phyloP scores from a whole-genome alignment of 64 coral and sea anemone species.

The Stichodactyla mertensii region DNA sequence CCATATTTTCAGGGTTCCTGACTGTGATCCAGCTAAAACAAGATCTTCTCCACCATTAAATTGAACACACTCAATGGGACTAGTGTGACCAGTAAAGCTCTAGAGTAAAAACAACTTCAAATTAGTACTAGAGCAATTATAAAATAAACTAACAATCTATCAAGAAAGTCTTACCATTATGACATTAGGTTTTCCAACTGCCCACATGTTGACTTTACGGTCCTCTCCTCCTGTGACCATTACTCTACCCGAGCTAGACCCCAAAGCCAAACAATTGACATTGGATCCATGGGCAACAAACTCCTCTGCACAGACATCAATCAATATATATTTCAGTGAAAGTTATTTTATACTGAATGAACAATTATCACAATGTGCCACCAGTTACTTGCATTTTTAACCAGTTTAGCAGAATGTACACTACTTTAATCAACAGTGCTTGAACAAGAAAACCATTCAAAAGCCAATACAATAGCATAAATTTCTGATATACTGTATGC shows the following conservation, averaged over 20 bases:
- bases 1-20: slow-evolving; percentile 99
- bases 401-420: no score
- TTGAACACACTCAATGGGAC: slow-evolving; percentile 92
- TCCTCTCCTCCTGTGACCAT: slow-evolving; percentile 99
- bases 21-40: slow-evolving; percentile 96
- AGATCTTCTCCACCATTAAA: slow-evolving; percentile 92
- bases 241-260: slow-evolving; percentile 83
- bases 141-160: background rate
- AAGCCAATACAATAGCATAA: no score
- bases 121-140: background rate
- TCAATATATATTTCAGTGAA: background rate
- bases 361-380: no score
- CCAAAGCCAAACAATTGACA: slow-evolving; percentile 84
- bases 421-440: no score
- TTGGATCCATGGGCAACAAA: slow-evolving; percentile 98
- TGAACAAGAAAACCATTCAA: no score
- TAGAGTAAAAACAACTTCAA: background rate
- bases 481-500: no score
- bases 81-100: slow-evolving; percentile 95
- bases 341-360: no score
- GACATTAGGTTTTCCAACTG: slow-evolving; percentile 94
- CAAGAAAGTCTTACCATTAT: slow-evolving; percentile 64
- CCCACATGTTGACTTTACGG: slow-evolving; percentile 98
- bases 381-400: no score
- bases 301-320: slow-evolving; percentile 66